A percentile compares a stretch with the other conserved stretches of the same genome.
Conservation (phyloP, 2,888 invertebrate genomes). For the Mellilla xanthometata region DNA sequence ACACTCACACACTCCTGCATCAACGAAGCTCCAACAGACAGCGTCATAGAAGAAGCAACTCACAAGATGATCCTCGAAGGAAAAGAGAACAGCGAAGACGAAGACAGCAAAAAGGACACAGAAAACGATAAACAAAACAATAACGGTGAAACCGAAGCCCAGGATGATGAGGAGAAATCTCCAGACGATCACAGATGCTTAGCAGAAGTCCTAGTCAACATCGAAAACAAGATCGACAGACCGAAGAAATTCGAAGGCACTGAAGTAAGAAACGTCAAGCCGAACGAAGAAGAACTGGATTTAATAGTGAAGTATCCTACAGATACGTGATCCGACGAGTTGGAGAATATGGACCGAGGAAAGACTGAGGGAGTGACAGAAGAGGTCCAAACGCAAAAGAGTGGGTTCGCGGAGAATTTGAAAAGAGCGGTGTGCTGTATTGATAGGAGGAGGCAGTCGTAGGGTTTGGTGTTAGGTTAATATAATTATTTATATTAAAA, state of each 20-base stretch:
- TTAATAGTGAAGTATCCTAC: conserved; percentile 74
- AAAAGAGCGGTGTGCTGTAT: conserved; percentile 75
- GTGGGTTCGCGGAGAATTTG: conserved; percentile 72
- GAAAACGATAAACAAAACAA: conserved; percentile 67
- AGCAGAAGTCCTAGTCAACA: conserved; percentile 72
- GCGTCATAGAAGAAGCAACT: conserved; percentile 75
- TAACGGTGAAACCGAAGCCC: conserved; percentile 50
- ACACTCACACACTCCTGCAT: conserved; percentile 88
- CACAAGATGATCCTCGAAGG: conserved; percentile 75
- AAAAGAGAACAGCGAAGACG: conserved; percentile 71
- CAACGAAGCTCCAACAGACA: conserved; percentile 83
- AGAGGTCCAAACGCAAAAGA: conserved; percentile 63
- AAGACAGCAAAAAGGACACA: conserved; percentile 58
- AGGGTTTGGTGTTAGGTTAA: conserved; percentile 32
- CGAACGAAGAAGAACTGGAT: conserved; percentile 71
- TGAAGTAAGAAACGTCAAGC: conserved; percentile 60
- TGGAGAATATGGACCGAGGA: conserved; percentile 46
- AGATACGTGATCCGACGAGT: conserved; percentile 80
- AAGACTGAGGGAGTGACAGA: conserved; percentile 62
- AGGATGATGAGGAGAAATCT: conserved; percentile 56
- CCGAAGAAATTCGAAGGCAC: conserved; percentile 67
- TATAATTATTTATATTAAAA: no score
- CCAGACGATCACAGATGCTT: conserved; percentile 63
- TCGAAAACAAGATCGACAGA: conserved; percentile 69
- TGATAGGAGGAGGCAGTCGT: conserved; percentile 70